Conservation (phyloP, 1,140 invertebrate species). For the Hycleus cichorii region DNA sequence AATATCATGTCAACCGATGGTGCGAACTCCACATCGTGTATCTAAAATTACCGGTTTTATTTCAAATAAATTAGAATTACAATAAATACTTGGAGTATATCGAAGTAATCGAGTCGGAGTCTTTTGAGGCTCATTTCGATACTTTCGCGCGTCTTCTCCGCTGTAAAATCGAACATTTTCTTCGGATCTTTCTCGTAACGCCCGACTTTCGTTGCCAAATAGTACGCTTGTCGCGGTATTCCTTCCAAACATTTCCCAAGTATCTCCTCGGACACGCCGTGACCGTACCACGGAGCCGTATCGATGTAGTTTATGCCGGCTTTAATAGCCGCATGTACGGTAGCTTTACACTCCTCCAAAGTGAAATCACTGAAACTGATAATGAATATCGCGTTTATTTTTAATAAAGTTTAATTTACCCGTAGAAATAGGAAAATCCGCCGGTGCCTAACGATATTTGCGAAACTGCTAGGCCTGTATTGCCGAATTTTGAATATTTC, state of each 20-base stretch:
- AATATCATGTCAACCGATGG: conserved; percentile 67
- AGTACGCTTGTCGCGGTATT: conserved; percentile 75
- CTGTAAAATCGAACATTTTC: conserved; percentile 83
- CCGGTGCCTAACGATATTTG: conserved; percentile 50
- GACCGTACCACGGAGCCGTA: conserved; percentile 86
- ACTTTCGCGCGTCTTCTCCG: conserved; percentile 62
- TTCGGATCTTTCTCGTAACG: conserved; percentile 66
- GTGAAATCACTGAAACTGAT: conserved; percentile 42
- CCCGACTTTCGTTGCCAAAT: conserved; percentile 89
- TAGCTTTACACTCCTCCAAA: conserved; percentile 57
- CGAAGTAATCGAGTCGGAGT: conserved; percentile 75
- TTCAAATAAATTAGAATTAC: background rate
- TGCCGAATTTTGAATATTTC: conserved; percentile 49
- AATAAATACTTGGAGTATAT: conserved; percentile 70
- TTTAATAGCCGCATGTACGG: conserved; percentile 63
- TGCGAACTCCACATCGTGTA: conserved; percentile 89
- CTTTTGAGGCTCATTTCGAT: conserved; percentile 70
- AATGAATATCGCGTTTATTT: conserved; percentile 25
- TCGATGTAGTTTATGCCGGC: conserved; percentile 87
- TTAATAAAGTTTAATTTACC: conserved; percentile 38
- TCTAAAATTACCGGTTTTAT: conserved; percentile 46
- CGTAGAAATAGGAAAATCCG: conserved; percentile 49
- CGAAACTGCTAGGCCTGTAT: conserved; percentile 50
- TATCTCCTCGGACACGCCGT: conserved; percentile 70
- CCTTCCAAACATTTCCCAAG: conserved; percentile 76